Base-by-base conservation (phyloP, 2,113 vertebrate genomes). In the Acanthochromis polyacanthus region DNA sequence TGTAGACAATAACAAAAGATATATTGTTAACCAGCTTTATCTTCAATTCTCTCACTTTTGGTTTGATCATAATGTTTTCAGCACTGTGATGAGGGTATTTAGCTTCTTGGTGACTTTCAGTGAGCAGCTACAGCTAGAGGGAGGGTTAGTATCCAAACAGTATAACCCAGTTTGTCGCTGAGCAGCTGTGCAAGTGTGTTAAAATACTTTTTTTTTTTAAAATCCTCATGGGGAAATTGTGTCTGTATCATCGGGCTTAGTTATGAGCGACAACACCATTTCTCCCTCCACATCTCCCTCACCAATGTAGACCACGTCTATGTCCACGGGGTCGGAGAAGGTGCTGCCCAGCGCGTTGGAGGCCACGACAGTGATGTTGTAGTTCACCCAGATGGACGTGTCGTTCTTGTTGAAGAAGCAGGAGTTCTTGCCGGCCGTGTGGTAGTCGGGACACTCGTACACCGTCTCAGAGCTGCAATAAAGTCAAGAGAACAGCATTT, bases 371-470 rank as follows among this genome's bases (percentile, higher is more conserved):
- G 92, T 96, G 92, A 99, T 96, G 94, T 95, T 88, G 32, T 99
- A 99, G 20, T 92, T 93, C 48, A 93, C 92, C 97, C 96, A 97
- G 28, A 97, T 89, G 15, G 95, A 95, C 0, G 96, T 98, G 67
- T 96, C 83, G 8, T 95, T 95, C 94, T 96, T 97, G 90, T 94
- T 94, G 64, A 99, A 99, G 93, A 95, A 97, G 85, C 98, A 99
- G 82, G 97, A 97, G 90, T 97, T 96, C 63, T 94, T 89, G 11
- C 98, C 98, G 0, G 95, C 93, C 0, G 95, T 96, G 82, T 16
- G 74, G 87, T 99, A 99, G 91, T 99, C 97, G 3, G 96, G 95
- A 87, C 98, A 99, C 88, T 98, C 96, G 46, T 93, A 75, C 43
- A 78, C 91, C 0, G 53, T 51, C 17, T 93, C 89, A 7, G 88